Base-by-base conservation (phyloP, 2,888 invertebrate species). In the Epicampocera succincta region DNA sequence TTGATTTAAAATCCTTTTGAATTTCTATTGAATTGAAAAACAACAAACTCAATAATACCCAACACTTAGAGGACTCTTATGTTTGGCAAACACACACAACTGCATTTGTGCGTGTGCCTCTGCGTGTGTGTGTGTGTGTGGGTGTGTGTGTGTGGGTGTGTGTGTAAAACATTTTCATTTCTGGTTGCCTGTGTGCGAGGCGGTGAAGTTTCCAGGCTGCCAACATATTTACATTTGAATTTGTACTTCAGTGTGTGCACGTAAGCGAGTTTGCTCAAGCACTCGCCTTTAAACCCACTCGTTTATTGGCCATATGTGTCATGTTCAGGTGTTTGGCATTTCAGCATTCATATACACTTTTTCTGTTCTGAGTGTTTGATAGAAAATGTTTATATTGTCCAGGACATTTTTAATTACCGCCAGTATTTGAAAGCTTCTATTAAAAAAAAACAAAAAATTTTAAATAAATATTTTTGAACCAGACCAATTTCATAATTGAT, bases 281-380 rank as follows among this genome's bases (percentile, higher is more conserved):
- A 46, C 60, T 72, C 66, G 21, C 50, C 44, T 50, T 61, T 65
- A 29, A 52, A 52, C 61, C 29, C 42, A 58, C 48, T 58, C 46
- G 63, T 65, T 69, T 63, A 81, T 77, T 73, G 63, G 21, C 81
- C 74, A 81, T 78, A 78, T 81, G 56, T 81, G 77, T 77, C 81
- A 81, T 19, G 44, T 56, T 40, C 77, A 77, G 77, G 58, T 74
- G 50, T 74, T 73, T 63, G 60, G 38, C 44, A 68, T 80, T 74
- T 74, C 40, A 63, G 38, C 12, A 50, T 50, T n/a, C 38, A 4
- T 29, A 44, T n/a, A 8, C 19, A 17, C n/a, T 11, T 50, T n/a
- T 60, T n/a, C 6, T 21, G 29, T 29, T 72, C 50, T 38, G 58
- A 78, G 69, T 77, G 73, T 69, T 69, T 73, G 63, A 44, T 58